These are phyloP conservation scores for Lasiurus borealis DNA, from an alignment of 2,113 vertebrate species.

Conservation along the genomic window DNA sequence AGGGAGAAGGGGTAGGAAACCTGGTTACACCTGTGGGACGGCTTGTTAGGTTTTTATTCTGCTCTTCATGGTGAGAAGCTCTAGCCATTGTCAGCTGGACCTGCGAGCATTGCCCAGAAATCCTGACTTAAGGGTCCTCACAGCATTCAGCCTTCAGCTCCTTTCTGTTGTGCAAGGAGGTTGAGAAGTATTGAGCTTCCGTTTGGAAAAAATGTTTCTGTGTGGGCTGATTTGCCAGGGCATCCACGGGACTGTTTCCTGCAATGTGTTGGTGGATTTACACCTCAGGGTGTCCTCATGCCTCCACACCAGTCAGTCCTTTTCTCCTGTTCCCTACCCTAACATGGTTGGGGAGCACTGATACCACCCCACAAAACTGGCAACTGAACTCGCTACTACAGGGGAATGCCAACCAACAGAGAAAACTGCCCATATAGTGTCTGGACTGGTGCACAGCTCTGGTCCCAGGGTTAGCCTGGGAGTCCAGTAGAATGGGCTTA, in stretches of 20 bases:
- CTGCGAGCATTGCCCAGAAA: background rate
- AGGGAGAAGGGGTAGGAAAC: background rate
- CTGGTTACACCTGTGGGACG: background rate
- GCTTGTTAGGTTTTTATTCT: background rate
- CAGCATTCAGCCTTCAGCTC: background rate
- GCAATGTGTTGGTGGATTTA: background rate
- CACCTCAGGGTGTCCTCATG: too few species aligned
- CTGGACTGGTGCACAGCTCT: background rate
- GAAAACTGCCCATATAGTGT: background rate
- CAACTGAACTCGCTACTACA: background rate
- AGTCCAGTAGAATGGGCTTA: background rate
- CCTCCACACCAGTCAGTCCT: background rate
- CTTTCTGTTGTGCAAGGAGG: background rate
- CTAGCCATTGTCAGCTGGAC: background rate
- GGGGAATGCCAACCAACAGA: background rate
- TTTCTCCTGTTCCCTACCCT: background rate
- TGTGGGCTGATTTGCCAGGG: background rate
- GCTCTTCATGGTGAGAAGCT: background rate
- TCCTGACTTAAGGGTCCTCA: background rate
- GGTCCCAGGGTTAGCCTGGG: background rate
- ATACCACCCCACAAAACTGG: conserved; percentile 30
- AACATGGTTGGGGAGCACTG: background rate
- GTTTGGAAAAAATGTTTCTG: background rate
- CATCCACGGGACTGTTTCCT: background rate
- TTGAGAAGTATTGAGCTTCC: background rate